A percentile compares a stretch with the other conserved stretches of the same genome.
phyloP scores from a whole-genome alignment of 2,888 invertebrate species.

The Xiphydria camelus region DNA sequence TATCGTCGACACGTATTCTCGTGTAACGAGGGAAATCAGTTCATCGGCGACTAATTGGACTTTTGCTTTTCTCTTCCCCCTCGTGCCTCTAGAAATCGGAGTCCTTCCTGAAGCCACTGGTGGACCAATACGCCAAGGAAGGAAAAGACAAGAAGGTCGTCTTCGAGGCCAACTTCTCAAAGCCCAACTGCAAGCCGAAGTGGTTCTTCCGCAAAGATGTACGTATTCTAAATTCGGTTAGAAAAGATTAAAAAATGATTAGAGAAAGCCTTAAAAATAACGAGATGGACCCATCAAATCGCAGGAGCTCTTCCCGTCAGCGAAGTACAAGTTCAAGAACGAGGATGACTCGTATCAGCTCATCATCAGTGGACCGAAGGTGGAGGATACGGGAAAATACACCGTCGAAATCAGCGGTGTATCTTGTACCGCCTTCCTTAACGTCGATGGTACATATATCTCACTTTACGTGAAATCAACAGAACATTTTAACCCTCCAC shows the following conservation, averaged over 20 bases:
- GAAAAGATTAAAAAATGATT: conserved; percentile 3
- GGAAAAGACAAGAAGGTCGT: conserved; percentile 94
- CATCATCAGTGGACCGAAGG: conserved; percentile 87
- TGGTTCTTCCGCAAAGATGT: conserved; percentile 93
- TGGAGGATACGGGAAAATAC: conserved; percentile 97
- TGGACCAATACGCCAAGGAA: conserved; percentile 93
- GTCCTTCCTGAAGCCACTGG: conserved; percentile 89
- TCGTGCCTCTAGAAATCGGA: conserved; percentile 77
- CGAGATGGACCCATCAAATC: conserved; percentile 17
- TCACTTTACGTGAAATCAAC: no score
- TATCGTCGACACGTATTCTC: background rate
- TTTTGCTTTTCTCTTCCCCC: background rate
- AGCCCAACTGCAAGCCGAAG: conserved; percentile 91
- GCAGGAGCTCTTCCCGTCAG: conserved; percentile 92
- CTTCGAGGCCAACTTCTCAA: conserved; percentile 94
- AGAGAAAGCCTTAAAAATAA: background rate
- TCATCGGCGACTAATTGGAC: no score
- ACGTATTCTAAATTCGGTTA: conserved; percentile 59
- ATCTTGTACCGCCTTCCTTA: conserved; percentile 86
- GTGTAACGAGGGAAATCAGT: no score
- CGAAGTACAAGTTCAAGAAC: conserved; percentile 94
- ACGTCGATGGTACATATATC: conserved; percentile 89
- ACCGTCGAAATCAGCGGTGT: conserved; percentile 92
- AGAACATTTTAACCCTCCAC: no score
- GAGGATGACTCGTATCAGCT: conserved; percentile 91